These are phyloP conservation scores for Chamaetylas fuelleborni DNA, from an alignment of 2,113 vertebrate genomes.

Conservation along the genomic window DNA sequence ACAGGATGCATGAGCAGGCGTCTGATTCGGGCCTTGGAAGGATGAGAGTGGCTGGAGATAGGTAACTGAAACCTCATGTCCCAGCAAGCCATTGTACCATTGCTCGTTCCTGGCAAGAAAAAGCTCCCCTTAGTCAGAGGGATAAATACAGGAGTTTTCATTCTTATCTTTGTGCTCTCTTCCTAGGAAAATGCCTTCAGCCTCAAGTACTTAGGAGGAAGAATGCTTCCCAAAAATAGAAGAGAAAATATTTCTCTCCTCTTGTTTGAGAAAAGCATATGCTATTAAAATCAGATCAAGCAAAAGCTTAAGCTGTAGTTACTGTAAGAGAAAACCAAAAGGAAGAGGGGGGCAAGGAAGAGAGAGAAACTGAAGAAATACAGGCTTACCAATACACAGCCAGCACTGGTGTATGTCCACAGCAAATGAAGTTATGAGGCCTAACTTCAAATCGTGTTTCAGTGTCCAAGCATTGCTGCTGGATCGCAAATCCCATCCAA, in stretches of 20 bases:
- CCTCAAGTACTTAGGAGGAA: neutral
- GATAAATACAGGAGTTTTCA: neutral
- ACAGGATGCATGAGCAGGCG: conserved; percentile 95
- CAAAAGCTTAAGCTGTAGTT: neutral
- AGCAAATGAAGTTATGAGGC: conserved; percentile 96
- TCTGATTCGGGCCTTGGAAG: conserved; percentile 89
- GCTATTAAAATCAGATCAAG: neutral
- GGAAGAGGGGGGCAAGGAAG: fast-evolving
- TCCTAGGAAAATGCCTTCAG: neutral
- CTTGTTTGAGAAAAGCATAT: neutral
- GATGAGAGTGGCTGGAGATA: conserved; percentile 95
- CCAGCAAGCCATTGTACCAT: conserved; percentile 98
- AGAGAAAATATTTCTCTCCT: neutral
- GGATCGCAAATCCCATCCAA: conserved; percentile 95
- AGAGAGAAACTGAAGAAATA: neutral
- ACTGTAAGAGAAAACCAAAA: neutral
- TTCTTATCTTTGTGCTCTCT: neutral
- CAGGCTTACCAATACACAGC: conserved; percentile 89
- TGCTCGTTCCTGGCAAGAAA: conserved; percentile 87
- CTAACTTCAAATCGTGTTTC: conserved; percentile 90
- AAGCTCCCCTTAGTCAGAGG: neutral
- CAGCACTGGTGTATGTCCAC: conserved; percentile 98
- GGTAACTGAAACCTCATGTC: conserved; percentile 98
- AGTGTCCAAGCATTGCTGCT: conserved; percentile 90
- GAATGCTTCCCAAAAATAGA: neutral